Conservation (phyloP, 2,888 invertebrate genomes). For the Brenthis daphne region DNA sequence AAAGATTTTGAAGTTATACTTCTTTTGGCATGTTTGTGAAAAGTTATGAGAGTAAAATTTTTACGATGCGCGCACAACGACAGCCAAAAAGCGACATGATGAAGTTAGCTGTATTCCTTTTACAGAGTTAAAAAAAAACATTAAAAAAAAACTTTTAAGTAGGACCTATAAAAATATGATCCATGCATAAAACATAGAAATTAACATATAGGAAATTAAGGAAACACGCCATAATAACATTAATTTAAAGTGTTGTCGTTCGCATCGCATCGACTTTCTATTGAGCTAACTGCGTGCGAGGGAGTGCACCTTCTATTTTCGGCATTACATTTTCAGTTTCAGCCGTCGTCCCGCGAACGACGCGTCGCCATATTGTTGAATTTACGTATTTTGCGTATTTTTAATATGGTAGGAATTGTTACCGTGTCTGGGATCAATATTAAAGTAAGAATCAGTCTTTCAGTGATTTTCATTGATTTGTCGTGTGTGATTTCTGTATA, state of each 20-base stretch:
- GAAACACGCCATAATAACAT: neutral
- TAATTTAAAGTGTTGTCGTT: neutral
- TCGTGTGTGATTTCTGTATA: slow-evolving; percentile 22
- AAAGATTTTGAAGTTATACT: too few species aligned
- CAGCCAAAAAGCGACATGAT: too few species aligned
- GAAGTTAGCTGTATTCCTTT: too few species aligned
- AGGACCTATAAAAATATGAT: too few species aligned
- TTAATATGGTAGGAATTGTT: slow-evolving; percentile 41
- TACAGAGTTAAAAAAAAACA: too few species aligned
- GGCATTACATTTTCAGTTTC: slow-evolving; percentile 75
- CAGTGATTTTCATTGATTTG: slow-evolving; percentile 22
- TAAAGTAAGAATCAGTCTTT: slow-evolving; percentile 62
- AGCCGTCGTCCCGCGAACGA: slow-evolving; percentile 61
- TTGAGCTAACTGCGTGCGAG: slow-evolving; percentile 40
- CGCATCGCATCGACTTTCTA: slow-evolving; percentile 26
- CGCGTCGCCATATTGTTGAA: slow-evolving; percentile 57
- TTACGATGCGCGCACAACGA: too few species aligned
- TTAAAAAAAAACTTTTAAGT: too few species aligned
- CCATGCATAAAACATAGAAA: too few species aligned
- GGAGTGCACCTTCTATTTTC: slow-evolving; percentile 75
- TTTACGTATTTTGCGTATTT: slow-evolving; percentile 31
- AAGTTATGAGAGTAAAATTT: too few species aligned
- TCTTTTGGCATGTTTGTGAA: too few species aligned
- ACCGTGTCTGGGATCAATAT: slow-evolving; percentile 73
- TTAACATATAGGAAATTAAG: slow-evolving; percentile 5